Percentiles rank a stretch among this genome's conserved stretches.
phyloP scores from a whole-genome alignment of 1,140 invertebrate genomes.

The Drosophila melanogaster region DNA sequence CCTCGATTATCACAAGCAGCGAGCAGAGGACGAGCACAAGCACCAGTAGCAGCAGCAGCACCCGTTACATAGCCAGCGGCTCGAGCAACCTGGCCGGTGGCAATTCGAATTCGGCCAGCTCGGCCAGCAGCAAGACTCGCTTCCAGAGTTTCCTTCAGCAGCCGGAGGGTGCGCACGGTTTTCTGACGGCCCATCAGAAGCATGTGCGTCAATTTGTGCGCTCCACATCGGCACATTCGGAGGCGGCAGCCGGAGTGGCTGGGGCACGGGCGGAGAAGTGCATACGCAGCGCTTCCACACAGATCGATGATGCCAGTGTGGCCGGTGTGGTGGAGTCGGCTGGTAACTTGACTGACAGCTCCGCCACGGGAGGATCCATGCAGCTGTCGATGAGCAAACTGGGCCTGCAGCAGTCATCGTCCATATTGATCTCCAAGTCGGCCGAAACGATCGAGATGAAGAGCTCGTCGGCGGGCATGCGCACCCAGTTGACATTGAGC shows the following conservation, averaged over 20 bases:
- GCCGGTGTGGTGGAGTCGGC: conserved; percentile 1
- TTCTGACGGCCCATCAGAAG: conserved; percentile 82
- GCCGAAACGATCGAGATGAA: conserved; percentile 84
- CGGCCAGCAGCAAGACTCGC: conserved; percentile 57
- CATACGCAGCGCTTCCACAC: conserved; percentile 82
- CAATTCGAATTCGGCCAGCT: conserved; percentile 7
- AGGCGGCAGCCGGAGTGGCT: conserved; percentile 64
- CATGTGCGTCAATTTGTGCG: conserved; percentile 83
- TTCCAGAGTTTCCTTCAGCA: conserved; percentile 83
- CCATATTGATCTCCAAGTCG: conserved; percentile 83
- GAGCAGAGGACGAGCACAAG: conserved; percentile 69
- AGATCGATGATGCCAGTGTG: conserved; percentile 72
- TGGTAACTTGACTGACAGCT: conserved; percentile 10
- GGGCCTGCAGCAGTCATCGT: conserved; percentile 80
- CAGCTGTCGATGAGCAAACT: conserved; percentile 74
- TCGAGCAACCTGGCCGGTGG: conserved; percentile 9
- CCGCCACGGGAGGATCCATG: conserved; percentile 42
- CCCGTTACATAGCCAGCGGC: conserved; percentile 54
- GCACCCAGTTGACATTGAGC: conserved; percentile 80
- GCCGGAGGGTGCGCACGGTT: conserved; percentile 67
- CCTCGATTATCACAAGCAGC: conserved; percentile 77
- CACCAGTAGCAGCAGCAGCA: conserved; percentile 56
- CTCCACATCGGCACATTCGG: conserved; percentile 83
- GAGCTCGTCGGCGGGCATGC: conserved; percentile 69
- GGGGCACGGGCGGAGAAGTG: conserved; percentile 73